Evolutionary conservation across 1,140 invertebrate species (phyloP).

Genomic region (Zaprionus gabonicus): DNA sequence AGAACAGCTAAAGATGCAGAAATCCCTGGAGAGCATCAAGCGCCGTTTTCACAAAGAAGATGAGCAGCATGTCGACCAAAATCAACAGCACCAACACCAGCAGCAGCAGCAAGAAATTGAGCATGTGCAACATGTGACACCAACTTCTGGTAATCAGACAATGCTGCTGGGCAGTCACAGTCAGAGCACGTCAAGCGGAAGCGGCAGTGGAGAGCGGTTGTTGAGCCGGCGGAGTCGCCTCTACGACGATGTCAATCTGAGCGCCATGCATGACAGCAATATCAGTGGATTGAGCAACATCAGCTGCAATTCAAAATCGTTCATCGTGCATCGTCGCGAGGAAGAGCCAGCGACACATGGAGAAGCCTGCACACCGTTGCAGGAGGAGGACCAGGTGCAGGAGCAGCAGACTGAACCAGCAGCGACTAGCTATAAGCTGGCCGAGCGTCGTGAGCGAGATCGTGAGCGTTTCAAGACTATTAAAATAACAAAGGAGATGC

Average conservation of each 20-base stretch:
- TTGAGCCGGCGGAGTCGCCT: constrained; percentile 78
- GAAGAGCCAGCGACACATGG: constrained; percentile 12
- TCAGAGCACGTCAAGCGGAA: constrained; percentile 39
- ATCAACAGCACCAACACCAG: constrained; percentile 16
- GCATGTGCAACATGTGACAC: constrained; percentile 19
- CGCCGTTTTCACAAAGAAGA: constrained; percentile 67
- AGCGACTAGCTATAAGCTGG: constrained; percentile 58
- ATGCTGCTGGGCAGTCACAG: constrained; percentile 41
- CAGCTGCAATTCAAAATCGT: constrained; percentile 70
- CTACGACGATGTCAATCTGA: constrained; percentile 79
- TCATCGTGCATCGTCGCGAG: constrained; percentile 68
- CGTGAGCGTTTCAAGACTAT: constrained; percentile 84
- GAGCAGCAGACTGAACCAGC: constrained; percentile 26
- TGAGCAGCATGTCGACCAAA: constrained; percentile 10
- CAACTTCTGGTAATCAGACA: constrained; percentile 27
- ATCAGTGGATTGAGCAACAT: constrained; percentile 24
- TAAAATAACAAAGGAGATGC: constrained; percentile 73
- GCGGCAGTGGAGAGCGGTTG: constrained; percentile 62
- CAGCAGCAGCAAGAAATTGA: constrained; percentile 24
- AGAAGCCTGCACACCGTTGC: constrained; percentile 18
- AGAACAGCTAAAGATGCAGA: constrained; percentile 77
- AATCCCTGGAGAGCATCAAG: constrained; percentile 80
- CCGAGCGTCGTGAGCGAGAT: constrained; percentile 72
- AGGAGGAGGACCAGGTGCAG: constrained; percentile 20
- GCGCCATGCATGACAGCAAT: constrained; percentile 63